These are phyloP conservation scores for Stigmatopora nigra DNA, from an alignment of 2,113 vertebrate species.

Conservation along the genomic window DNA sequence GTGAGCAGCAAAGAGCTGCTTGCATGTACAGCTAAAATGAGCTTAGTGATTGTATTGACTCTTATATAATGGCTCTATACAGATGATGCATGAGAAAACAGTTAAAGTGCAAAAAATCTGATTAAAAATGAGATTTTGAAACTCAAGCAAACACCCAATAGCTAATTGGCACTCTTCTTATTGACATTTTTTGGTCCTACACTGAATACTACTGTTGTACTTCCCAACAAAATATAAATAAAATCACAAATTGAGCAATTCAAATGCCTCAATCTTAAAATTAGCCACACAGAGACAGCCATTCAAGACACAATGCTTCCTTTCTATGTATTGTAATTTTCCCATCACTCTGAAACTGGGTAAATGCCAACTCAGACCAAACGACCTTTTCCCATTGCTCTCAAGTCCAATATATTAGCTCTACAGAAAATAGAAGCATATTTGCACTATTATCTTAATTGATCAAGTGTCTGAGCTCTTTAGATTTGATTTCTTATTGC, in stretches of 20 bases:
- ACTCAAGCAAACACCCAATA: slow-evolving; percentile 35
- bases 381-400: background rate
- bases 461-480: background rate
- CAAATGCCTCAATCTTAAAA: background rate
- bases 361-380: background rate
- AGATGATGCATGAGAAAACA: slow-evolving; percentile 53
- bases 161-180: slow-evolving; percentile 43
- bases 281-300: background rate
- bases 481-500: background rate
- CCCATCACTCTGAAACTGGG: background rate
- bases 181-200: slow-evolving; percentile 22
- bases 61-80: slow-evolving; percentile 52
- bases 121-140: slow-evolving; percentile 49
- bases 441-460: background rate
- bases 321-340: background rate
- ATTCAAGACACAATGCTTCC: background rate
- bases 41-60: slow-evolving; percentile 61
- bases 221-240: background rate
- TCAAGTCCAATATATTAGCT: background rate
- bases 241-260: background rate
- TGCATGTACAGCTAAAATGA: slow-evolving; percentile 53
- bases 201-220: background rate
- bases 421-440: background rate
- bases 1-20: slow-evolving; percentile 41
- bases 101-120: slow-evolving; percentile 51